phyloP scores from a whole-genome alignment of 2,113 vertebrate species.

The Actenoides lindsayi region DNA sequence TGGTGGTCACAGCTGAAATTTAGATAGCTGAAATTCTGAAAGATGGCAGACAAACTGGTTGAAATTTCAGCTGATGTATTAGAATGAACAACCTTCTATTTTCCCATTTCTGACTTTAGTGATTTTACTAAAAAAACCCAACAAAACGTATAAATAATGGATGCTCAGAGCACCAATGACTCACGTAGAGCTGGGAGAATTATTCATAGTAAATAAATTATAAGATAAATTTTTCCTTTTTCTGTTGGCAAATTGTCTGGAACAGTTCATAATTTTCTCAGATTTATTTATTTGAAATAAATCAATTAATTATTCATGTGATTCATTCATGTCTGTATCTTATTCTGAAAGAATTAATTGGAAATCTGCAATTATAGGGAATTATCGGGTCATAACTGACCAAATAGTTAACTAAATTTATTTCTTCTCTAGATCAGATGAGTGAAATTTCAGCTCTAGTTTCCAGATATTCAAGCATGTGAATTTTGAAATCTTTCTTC shows the following conservation, averaged over 20 bases:
- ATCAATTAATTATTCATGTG: not conserved
- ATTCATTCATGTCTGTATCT: not conserved
- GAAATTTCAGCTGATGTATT: not conserved
- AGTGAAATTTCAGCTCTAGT: not conserved
- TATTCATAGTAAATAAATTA: constrained; percentile 9
- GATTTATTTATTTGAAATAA: constrained; percentile 21
- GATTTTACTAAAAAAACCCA: not conserved
- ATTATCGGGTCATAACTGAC: not conserved
- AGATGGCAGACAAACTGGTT: not conserved
- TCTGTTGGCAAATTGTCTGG: not conserved
- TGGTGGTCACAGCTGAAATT: not conserved
- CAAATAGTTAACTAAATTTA: not conserved
- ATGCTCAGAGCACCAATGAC: not conserved
- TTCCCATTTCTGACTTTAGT: not conserved
- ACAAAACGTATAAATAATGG: not conserved
- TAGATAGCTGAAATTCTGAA: not conserved
- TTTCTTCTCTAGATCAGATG: not conserved
- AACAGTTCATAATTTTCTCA: not conserved
- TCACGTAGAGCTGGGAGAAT: not conserved
- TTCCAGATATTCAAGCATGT: not conserved
- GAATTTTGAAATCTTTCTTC: not conserved
- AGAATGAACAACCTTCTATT: not conserved
- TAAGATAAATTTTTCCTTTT: not conserved
- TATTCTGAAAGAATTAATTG: not conserved
- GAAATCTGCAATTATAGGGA: not conserved